Evolutionary conservation across 2,113 vertebrate species (phyloP).

Genomic region (Nothocercus nigrocapillus): DNA sequence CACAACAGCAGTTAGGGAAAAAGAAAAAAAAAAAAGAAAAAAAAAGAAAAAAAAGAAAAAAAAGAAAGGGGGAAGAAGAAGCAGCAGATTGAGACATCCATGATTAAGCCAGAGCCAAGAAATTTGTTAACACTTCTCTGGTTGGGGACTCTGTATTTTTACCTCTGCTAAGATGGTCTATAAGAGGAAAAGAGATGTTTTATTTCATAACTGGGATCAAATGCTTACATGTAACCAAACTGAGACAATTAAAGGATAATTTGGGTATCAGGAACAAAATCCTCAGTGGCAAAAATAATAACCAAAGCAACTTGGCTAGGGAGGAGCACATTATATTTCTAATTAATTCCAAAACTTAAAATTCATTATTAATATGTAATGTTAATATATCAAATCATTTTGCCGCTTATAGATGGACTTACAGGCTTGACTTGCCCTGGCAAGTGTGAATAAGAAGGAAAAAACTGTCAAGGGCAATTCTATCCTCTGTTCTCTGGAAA

Average conservation of each 20-base stretch:
- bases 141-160: not conserved
- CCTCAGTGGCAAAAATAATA: not conserved
- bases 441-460: not conserved
- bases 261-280: not conserved
- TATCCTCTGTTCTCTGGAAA: not conserved
- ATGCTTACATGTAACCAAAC: not conserved
- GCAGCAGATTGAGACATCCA: slow-evolving; percentile 21
- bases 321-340: not conserved
- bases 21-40: not conserved
- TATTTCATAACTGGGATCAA: not conserved
- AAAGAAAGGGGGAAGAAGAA: not conserved
- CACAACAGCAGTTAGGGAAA: not conserved
- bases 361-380: not conserved
- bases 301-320: not conserved
- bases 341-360: not conserved
- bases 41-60: not conserved
- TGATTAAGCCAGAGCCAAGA: not conserved
- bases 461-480: not conserved
- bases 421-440: not conserved
- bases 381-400: not conserved
- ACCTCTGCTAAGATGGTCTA: not conserved
- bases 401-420: not conserved
- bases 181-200: not conserved
- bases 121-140: slow-evolving; percentile 26
- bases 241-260: not conserved